Evolutionary conservation across 1,140 invertebrate genomes (phyloP).

Genomic region (Ips typographus): DNA sequence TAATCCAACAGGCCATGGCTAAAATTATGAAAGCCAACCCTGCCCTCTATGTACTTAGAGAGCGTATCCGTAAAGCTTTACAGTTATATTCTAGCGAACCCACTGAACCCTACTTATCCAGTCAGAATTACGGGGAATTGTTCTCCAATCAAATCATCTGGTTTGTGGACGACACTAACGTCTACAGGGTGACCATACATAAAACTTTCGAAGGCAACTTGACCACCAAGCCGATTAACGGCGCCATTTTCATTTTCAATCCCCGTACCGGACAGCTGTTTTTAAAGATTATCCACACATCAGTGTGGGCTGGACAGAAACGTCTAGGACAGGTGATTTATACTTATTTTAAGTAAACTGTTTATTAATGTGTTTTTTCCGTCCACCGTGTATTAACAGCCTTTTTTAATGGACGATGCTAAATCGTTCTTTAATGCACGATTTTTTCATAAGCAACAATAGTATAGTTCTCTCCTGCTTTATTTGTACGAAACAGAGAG

Average conservation of each 20-base stretch:
- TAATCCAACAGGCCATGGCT: conserved; percentile 99
- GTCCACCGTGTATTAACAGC: no score
- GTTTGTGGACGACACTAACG: conserved; percentile 99
- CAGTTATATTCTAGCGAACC: conserved; percentile 99
- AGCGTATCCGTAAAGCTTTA: conserved; percentile 96
- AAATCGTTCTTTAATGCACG: no score
- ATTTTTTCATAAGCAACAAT: no score
- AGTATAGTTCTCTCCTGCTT: no score
- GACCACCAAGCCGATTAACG: conserved; percentile 99
- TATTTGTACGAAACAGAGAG: no score
- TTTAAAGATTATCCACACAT: conserved; percentile 99
- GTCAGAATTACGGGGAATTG: conserved; percentile 98
- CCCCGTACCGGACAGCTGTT: conserved; percentile 99
- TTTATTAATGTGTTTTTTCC: not conserved
- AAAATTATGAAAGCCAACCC: conserved; percentile 99
- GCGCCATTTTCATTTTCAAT: conserved; percentile 99
- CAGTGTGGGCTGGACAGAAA: conserved; percentile 98
- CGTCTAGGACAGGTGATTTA: conserved; percentile 73
- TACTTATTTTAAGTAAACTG: conserved; percentile 7
- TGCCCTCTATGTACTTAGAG: conserved; percentile 94
- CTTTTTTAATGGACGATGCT: no score
- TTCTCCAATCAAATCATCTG: conserved; percentile 99
- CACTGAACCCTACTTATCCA: conserved; percentile 97
- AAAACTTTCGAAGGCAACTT: conserved; percentile 99
- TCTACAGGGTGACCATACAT: conserved; percentile 99